Base-by-base conservation (phyloP, 2,113 vertebrate species). In the Varanus komodoensis region DNA sequence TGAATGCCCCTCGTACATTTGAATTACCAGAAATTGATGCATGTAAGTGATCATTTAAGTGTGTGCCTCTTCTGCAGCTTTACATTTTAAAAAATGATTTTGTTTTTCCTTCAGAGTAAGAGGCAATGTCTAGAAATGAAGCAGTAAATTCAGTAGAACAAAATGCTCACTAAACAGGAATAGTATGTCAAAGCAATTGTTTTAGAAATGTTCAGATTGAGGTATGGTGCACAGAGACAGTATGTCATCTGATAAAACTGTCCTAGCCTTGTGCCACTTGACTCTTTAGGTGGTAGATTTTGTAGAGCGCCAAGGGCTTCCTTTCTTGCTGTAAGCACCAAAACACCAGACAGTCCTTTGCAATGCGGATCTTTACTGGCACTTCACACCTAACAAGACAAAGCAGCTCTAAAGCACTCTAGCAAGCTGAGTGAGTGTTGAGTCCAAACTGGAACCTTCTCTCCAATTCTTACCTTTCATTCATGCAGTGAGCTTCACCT, bases 11-110 rank as follows among this genome's bases (percentile, higher is more conserved):
- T n/a, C n/a, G n/a, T n/a, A n/a, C 44, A 9, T 92, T 82, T 91
- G 5, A 57, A 34, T 84, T 68, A 78, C 17, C 85, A 27, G 89
- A 87, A 90, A 92, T 48, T 57, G 29, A 44, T 23, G 75, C 54
- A 69, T 48, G 11, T 74, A 27, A 15, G 8, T 54, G 32, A 8
- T 48, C 44, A 44, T 68, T 84, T 34, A 2, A 84, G 23, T 50
- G 44, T 34, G 14, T 86, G 84, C 44, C 54, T 86, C 25, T 86
- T 86, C 52, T 74, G 25, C 75, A 74, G 4, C 67, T 74, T 54
- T 25, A 73, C 32, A n/a, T 71, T 61, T 82, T 34, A 3, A 61
- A 82, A 52, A 61, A 82, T 21, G 4, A 77, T 48, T 78, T 83
- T n/a, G 15, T 34, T n/a, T 23, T 83, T 67, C 3, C 34, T 11